Conservation (phyloP, 2,888 invertebrate species). For the Laothoe populi region DNA sequence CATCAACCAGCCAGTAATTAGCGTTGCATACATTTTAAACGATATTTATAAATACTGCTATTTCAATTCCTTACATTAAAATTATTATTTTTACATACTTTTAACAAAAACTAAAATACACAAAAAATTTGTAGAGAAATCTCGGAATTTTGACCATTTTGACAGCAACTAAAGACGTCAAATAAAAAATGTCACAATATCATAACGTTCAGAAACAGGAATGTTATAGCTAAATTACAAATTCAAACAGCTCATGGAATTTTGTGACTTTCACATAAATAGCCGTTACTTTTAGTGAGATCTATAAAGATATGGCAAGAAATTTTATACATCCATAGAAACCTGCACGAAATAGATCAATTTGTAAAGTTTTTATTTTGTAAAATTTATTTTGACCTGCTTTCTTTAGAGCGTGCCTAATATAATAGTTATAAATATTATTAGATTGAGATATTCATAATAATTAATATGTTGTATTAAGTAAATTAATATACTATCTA, state of each 20-base stretch:
- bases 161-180: constrained; percentile 15
- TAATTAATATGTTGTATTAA: too few relatives aligned
- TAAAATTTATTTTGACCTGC: too few relatives aligned
- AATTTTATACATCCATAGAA: neutral
- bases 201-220: neutral
- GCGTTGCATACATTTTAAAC: neutral
- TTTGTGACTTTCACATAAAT: constrained; percentile 3
- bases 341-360: too few relatives aligned
- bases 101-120: neutral
- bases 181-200: neutral
- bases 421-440: too few relatives aligned
- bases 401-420: too few relatives aligned
- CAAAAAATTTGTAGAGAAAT: too few relatives aligned
- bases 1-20: constrained; percentile 30
- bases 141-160: constrained; percentile 1
- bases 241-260: neutral
- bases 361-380: too few relatives aligned
- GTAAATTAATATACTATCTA: too few relatives aligned
- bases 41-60: too few relatives aligned
- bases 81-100: neutral
- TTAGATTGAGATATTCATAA: too few relatives aligned
- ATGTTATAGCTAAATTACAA: neutral
- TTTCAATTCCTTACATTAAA: neutral
- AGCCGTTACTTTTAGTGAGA: neutral
- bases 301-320: neutral